These are phyloP conservation scores for Gari tellinella DNA, from an alignment of 2,888 invertebrate species.

Conservation along the genomic window DNA sequence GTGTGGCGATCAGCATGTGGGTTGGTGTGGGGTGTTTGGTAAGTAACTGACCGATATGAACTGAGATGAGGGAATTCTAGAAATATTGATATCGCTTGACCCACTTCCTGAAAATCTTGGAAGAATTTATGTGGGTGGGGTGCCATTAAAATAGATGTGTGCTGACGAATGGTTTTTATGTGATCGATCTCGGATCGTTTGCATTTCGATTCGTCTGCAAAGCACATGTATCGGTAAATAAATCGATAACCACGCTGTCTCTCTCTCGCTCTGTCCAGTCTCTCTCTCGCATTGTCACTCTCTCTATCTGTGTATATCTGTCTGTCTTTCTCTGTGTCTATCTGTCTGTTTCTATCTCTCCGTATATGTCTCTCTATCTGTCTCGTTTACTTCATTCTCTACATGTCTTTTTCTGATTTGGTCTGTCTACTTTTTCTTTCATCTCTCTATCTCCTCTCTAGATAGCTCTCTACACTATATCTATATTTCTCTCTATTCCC, in stretches of 20 bases:
- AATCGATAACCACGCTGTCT: not conserved
- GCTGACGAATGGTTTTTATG: no score
- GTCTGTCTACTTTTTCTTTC: not conserved
- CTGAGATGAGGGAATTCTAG: no score
- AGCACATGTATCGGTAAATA: no score
- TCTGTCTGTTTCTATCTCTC: not conserved
- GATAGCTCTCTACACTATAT: not conserved
- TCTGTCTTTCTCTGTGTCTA: not conserved
- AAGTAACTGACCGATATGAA: no score
- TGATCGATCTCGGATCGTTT: no score
- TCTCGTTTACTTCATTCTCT: not conserved
- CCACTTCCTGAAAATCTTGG: slow-evolving; percentile 3
- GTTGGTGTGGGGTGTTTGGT: no score
- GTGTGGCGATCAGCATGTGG: no score
- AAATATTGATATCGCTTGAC: not conserved
- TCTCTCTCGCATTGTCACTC: not conserved
- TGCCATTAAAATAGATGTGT: not conserved
- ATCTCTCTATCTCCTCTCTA: not conserved
- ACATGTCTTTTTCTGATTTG: not conserved
- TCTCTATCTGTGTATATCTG: not conserved
- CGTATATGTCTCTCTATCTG: not conserved
- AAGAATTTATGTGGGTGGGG: slow-evolving; percentile 4
- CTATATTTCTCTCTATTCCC: not conserved
- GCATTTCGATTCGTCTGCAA: no score
- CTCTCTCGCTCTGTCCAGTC: not conserved